These are phyloP conservation scores for Microdon myrmicae DNA, from an alignment of 2,888 invertebrate genomes.

Conservation along the genomic window DNA sequence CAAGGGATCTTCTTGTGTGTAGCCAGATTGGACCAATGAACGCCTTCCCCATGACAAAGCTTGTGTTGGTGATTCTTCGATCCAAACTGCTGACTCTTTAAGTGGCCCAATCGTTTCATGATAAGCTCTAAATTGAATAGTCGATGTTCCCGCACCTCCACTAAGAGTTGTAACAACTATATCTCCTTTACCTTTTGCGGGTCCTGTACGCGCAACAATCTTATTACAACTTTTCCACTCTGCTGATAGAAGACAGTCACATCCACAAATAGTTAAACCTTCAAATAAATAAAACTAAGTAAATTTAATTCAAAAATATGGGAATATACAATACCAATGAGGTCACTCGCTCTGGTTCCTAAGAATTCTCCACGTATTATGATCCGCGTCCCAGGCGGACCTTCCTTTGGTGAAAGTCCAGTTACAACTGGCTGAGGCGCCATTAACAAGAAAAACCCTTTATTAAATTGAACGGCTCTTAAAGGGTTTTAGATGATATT, in stretches of 20 bases:
- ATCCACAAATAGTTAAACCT: slow-evolving; percentile 95
- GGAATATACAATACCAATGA: slow-evolving; percentile 74
- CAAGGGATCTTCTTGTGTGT: slow-evolving; percentile 91
- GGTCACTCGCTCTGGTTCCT: slow-evolving; percentile 84
- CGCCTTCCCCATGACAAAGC: slow-evolving; percentile 84
- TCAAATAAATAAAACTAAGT: slow-evolving; percentile 6
- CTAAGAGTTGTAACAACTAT: slow-evolving; percentile 87
- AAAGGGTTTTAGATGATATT: too few relatives aligned
- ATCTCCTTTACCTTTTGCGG: slow-evolving; percentile 90
- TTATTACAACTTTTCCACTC: slow-evolving; percentile 99
- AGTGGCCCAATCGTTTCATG: slow-evolving; percentile 91
- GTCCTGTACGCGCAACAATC: slow-evolving; percentile 94
- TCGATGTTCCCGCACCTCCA: slow-evolving; percentile 68
- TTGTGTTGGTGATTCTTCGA: slow-evolving; percentile 91
- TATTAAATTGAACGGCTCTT: too few relatives aligned
- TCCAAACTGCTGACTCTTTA: slow-evolving; percentile 98
- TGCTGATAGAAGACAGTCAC: slow-evolving; percentile 92
- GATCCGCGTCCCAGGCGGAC: slow-evolving; percentile 94
- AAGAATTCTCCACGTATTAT: slow-evolving; percentile 96
- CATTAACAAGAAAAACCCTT: slow-evolving; percentile 65
- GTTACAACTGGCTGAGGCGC: slow-evolving; percentile 89
- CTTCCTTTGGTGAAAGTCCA: slow-evolving; percentile 98
- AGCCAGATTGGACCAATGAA: slow-evolving; percentile 85
- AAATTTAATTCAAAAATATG: background rate
- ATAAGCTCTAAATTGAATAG: slow-evolving; percentile 72